A percentile compares a stretch with the other conserved stretches of the same genome.
These are phyloP conservation scores for Tetramorium parvispinum DNA, from an alignment of 1,140 invertebrate species.

Conservation along the genomic window DNA sequence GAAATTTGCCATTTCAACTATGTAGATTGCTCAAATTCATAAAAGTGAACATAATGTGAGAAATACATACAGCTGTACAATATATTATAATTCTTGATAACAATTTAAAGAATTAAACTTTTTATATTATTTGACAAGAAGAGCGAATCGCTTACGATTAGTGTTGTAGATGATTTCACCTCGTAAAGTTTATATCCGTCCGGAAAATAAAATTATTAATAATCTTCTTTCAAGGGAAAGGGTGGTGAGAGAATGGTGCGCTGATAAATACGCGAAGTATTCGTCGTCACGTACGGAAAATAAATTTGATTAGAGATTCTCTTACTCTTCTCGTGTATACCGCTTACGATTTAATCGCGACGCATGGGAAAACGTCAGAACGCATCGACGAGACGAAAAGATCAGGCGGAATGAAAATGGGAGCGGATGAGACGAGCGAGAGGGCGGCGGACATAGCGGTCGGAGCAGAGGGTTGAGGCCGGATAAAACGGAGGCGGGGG, in stretches of 20 bases:
- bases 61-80: not conserved
- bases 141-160: not conserved
- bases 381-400: slow-evolving; percentile 71
- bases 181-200: not conserved
- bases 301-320: slow-evolving; percentile 38
- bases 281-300: not conserved
- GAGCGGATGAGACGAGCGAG: slow-evolving; percentile 57
- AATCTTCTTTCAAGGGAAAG: not conserved
- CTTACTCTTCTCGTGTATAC: not conserved
- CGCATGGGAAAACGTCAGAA: slow-evolving; percentile 57
- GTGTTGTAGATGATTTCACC: not conserved
- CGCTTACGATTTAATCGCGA: slow-evolving; percentile 42
- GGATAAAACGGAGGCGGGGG: slow-evolving; percentile 60
- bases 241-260: not conserved
- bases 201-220: slow-evolving; percentile 24
- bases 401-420: slow-evolving; percentile 64
- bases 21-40: not conserved
- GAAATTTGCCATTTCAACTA: not conserved
- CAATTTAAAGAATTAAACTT: not conserved
- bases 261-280: not conserved
- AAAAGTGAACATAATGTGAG: not conserved
- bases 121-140: not conserved
- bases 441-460: slow-evolving; percentile 31
- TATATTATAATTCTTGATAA: not conserved
- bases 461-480: slow-evolving; percentile 43